Evolutionary conservation across 1,140 invertebrate genomes (phyloP).

Genomic region (Lamellibrachia luymesi): DNA sequence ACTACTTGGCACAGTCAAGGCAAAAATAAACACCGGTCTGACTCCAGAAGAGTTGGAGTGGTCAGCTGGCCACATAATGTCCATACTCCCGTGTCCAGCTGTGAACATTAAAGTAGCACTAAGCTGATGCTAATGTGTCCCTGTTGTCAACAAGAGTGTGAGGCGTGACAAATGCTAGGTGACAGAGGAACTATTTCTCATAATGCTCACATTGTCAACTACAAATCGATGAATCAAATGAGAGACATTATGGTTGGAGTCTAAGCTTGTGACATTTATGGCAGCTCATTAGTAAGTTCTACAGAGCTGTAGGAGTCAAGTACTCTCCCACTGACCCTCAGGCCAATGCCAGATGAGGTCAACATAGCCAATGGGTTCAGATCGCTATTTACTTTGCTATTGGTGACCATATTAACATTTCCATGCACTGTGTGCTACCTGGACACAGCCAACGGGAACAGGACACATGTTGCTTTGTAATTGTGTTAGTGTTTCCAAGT

Average conservation of each 20-base stretch:
- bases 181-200: neutral
- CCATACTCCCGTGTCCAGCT: neutral
- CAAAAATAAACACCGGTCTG: neutral
- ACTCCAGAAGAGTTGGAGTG: neutral
- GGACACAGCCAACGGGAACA: neutral
- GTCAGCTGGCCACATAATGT: neutral
- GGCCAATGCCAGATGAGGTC: neutral
- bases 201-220: neutral
- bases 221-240: neutral
- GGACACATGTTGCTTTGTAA: neutral
- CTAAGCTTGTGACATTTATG: neutral
- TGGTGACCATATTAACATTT: neutral
- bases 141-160: neutral
- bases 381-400: neutral
- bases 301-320: neutral
- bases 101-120: neutral
- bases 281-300: neutral
- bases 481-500: neutral
- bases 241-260: neutral
- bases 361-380: neutral
- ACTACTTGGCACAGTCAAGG: neutral
- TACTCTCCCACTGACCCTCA: neutral
- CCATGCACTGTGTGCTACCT: neutral
- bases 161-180: neutral
- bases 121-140: neutral